These are phyloP conservation scores for Camelus bactrianus DNA, from an alignment of 2,113 vertebrate species.

Conservation along the genomic window DNA sequence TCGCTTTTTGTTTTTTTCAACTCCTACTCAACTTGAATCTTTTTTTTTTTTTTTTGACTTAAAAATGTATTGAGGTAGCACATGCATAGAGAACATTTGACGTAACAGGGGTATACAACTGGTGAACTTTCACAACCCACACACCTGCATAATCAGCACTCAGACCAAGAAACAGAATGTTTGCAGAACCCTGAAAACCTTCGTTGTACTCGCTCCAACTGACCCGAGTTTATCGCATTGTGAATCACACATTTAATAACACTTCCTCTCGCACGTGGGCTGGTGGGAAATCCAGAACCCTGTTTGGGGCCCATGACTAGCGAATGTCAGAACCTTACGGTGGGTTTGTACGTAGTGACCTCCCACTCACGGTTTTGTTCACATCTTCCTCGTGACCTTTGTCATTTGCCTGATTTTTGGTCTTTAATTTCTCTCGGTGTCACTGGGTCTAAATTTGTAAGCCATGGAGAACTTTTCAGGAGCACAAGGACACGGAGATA, in stretches of 20 bases:
- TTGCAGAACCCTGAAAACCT: not conserved
- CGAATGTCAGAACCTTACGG: not conserved
- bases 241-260: not conserved
- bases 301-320: not conserved
- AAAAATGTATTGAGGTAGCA: not conserved
- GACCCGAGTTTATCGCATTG: not conserved
- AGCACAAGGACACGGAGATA: fast-evolving
- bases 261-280: not conserved
- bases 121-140: not conserved
- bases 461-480: not conserved
- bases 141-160: too few relatives aligned
- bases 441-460: not conserved
- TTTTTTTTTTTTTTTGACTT: not conserved
- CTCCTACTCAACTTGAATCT: not conserved
- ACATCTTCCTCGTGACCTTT: not conserved
- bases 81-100: not conserved
- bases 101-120: fast-evolving
- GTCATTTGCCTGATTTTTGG: not conserved
- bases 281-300: not conserved
- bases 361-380: not conserved
- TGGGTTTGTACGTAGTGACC: not conserved
- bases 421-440: not conserved
- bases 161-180: not conserved
- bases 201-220: too few relatives aligned
- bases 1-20: not conserved